These are phyloP conservation scores for Aspidoscelis tigris DNA, from an alignment of 2,113 vertebrate species.

Conservation along the genomic window DNA sequence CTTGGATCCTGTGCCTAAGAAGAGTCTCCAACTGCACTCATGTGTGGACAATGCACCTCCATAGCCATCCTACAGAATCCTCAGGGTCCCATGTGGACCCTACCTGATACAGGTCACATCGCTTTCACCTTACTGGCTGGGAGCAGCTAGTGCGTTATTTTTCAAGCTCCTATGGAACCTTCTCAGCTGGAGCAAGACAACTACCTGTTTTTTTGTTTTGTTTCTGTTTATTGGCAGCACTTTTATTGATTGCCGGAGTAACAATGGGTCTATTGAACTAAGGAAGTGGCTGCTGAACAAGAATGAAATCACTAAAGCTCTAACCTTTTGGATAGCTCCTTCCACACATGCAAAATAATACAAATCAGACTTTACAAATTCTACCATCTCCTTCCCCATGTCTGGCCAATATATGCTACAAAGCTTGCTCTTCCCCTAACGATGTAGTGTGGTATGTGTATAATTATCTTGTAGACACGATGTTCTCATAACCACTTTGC, in stretches of 20 bases:
- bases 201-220: neutral
- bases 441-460: conserved; percentile 22
- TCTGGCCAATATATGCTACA: conserved; percentile 44
- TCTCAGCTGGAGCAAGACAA: neutral
- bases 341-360: conserved; percentile 53
- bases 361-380: conserved; percentile 43
- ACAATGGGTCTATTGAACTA: neutral
- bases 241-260: neutral
- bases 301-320: neutral
- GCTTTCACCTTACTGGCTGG: too few relatives aligned
- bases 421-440: conserved; percentile 53
- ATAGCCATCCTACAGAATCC: too few relatives aligned
- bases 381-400: conserved; percentile 24
- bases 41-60: too few relatives aligned
- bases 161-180: neutral
- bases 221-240: neutral
- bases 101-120: too few relatives aligned
- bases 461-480: conserved; percentile 45
- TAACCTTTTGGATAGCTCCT: conserved; percentile 45
- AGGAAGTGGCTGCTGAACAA: too few relatives aligned
- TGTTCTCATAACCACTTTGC: conserved; percentile 32
- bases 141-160: neutral
- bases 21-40: too few relatives aligned
- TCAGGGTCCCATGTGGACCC: too few relatives aligned
- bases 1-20: too few relatives aligned